Conservation (phyloP, 92 coral and sea anemone species). For the Virgularia gustaviana region DNA sequence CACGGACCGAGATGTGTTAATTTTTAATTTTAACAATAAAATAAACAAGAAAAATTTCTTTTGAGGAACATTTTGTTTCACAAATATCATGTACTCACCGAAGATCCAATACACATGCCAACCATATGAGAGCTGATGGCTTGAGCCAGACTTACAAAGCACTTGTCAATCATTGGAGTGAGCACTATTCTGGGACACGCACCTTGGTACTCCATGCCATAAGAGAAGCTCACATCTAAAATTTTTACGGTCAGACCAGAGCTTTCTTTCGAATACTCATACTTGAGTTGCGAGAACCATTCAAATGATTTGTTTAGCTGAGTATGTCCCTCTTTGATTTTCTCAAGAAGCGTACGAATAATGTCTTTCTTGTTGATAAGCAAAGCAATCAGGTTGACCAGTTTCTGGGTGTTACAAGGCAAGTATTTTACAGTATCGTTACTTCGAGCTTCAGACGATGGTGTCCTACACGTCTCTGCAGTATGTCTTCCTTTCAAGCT, state of each 20-base stretch:
- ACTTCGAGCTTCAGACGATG: slow-evolving; percentile 30
- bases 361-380: slow-evolving; percentile 79
- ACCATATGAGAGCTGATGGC: slow-evolving; percentile 71
- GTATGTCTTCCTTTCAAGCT: background rate
- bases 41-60: background rate
- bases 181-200: slow-evolving; percentile 79
- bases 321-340: slow-evolving; percentile 48
- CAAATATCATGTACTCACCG: slow-evolving; percentile 58
- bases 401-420: slow-evolving; percentile 75
- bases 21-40: background rate
- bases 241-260: slow-evolving; percentile 60
- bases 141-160: slow-evolving; percentile 85
- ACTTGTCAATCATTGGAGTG: slow-evolving; percentile 89
- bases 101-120: slow-evolving; percentile 80
- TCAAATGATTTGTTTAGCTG: slow-evolving; percentile 64
- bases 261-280: slow-evolving; percentile 69
- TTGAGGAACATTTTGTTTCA: background rate
- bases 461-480: slow-evolving; percentile 11
- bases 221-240: slow-evolving; percentile 68
- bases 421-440: slow-evolving; percentile 31
- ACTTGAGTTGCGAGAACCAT: slow-evolving; percentile 80
- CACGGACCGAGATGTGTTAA: background rate
- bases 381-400: slow-evolving; percentile 72
- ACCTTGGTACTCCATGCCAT: slow-evolving; percentile 97
- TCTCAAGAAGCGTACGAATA: slow-evolving; percentile 54